Conservation (phyloP, 2,113 vertebrate genomes). For the Zosterops hypoxanthus region DNA sequence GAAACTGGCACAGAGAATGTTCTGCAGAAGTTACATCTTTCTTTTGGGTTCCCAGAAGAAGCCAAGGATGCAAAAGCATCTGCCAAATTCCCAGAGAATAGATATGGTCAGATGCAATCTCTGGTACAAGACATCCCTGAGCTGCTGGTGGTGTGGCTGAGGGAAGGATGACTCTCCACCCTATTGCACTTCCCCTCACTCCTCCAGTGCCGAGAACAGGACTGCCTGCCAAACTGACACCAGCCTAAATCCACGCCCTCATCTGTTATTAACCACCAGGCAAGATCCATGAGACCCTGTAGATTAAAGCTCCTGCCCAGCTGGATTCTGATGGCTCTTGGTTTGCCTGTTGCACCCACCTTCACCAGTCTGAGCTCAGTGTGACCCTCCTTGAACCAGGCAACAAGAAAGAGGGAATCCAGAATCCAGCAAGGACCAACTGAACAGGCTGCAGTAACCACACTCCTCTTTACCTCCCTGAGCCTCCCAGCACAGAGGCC, state of each 20-base stretch:
- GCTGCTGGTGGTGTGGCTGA: not conserved
- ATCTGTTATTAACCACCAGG: not conserved
- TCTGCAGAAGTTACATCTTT: not conserved
- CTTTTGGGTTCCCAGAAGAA: constrained; percentile 2
- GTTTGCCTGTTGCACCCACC: not conserved
- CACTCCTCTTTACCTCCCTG: not conserved
- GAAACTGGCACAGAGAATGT: not conserved
- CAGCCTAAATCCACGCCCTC: not conserved
- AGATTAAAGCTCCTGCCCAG: not conserved
- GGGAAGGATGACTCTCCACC: not conserved
- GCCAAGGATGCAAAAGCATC: constrained; percentile 32
- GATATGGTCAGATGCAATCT: constrained; percentile 17
- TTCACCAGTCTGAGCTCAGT: not conserved
- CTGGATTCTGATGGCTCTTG: not conserved
- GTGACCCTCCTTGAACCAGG: not conserved
- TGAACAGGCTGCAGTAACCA: not conserved
- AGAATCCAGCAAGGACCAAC: not conserved
- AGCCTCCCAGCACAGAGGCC: not conserved
- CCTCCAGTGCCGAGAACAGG: not conserved
- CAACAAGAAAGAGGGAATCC: constrained; percentile 18
- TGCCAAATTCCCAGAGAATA: not conserved
- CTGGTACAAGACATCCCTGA: constrained; percentile 20
- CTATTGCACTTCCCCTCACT: not conserved
- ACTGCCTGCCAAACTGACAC: not conserved
- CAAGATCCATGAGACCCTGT: not conserved